Percentiles rank a stretch among this genome's conserved stretches.
These are phyloP conservation scores for Podarcis lilfordi DNA, from an alignment of 2,797 vertebrate species.

Conservation along the genomic window DNA sequence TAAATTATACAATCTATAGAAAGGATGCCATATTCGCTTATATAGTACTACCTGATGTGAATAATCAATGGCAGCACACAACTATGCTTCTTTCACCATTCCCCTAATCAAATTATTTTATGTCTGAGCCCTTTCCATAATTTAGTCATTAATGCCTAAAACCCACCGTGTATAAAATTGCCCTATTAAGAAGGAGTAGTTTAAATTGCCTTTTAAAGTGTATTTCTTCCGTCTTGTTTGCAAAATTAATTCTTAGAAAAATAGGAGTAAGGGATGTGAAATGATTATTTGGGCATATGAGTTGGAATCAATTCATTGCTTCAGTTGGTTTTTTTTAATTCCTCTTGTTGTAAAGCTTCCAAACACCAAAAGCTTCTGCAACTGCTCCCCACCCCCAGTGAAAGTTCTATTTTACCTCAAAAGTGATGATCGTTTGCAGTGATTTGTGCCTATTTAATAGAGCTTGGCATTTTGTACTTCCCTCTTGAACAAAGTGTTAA, in stretches of 20 bases:
- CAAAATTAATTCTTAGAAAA: conserved; percentile 44
- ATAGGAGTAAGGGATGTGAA: conserved; percentile 34
- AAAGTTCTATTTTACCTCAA: conserved; percentile 35
- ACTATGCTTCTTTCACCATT: conserved; percentile 9
- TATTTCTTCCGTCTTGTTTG: conserved; percentile 37
- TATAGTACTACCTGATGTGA: not conserved
- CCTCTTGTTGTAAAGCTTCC: conserved; percentile 22
- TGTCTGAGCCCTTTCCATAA: conserved; percentile 64
- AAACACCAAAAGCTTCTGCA: conserved; percentile 25
- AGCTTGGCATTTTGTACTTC: conserved; percentile 43
- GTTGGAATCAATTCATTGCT: conserved; percentile 55
- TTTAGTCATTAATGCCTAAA: conserved; percentile 67
- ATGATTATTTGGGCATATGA: conserved; percentile 54
- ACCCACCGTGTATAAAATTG: conserved; percentile 54
- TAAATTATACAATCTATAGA: not conserved
- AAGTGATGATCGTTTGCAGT: conserved; percentile 43
- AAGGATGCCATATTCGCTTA: not conserved
- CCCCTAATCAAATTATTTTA: conserved; percentile 35
- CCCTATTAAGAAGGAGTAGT: conserved; percentile 32
- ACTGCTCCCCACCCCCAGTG: conserved; percentile 19
- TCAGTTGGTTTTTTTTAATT: not conserved
- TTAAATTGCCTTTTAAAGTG: conserved; percentile 44
- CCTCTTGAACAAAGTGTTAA: conserved; percentile 57
- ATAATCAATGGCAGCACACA: not conserved
- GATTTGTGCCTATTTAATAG: conserved; percentile 34